Evolutionary conservation across 2,888 invertebrate species (phyloP).

Genomic region (Tenodera sinensis): DNA sequence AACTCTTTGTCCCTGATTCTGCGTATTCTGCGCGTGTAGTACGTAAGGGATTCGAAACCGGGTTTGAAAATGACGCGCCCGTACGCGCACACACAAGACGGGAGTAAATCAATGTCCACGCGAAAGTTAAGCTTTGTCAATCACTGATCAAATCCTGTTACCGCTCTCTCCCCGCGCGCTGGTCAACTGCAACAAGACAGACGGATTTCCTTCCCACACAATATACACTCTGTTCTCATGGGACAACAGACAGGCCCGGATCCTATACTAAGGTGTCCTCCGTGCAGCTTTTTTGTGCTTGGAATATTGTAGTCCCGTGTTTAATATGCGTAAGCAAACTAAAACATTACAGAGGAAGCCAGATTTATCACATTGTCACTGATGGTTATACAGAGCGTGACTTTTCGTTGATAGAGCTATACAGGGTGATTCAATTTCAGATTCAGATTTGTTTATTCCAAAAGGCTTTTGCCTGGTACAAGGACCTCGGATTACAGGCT

Average conservation of each 20-base stretch:
- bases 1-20: neutral
- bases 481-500: too few species aligned
- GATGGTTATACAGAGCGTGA: neutral
- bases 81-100: neutral
- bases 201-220: neutral
- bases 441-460: too few species aligned
- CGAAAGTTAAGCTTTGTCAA: constrained; percentile 22
- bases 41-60: neutral
- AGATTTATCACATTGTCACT: neutral
- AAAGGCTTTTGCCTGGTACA: too few species aligned
- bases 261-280: neutral
- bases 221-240: neutral
- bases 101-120: constrained; percentile 24
- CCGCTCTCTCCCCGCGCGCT: neutral
- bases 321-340: neutral
- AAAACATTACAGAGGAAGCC: neutral
- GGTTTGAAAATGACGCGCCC: neutral
- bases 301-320: neutral
- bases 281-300: neutral
- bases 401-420: too few species aligned
- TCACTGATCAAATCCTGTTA: constrained; percentile 23
- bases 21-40: neutral
- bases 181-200: neutral
- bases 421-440: too few species aligned
- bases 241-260: neutral